Conservation (phyloP, 2,888 invertebrate species). For the Mechanitis messenoides region DNA sequence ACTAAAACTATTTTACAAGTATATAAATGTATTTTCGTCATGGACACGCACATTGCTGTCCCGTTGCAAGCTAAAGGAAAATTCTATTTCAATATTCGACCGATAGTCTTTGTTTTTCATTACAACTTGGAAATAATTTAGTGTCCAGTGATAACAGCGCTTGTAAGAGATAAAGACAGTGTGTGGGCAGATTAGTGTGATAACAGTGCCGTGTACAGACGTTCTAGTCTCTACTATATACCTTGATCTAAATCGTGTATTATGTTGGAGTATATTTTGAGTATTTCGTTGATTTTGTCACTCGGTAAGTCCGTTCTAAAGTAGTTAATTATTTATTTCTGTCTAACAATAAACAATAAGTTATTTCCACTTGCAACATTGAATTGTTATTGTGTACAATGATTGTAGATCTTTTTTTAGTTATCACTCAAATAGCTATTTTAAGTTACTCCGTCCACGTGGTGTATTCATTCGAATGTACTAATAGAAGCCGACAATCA, state of each 20-base stretch:
- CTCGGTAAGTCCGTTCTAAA: slow-evolving; percentile 46
- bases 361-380: neutral
- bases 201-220: slow-evolving; percentile 45
- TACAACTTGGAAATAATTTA: slow-evolving; percentile 58
- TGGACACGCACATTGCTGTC: slow-evolving; percentile 26
- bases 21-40: slow-evolving; percentile 44
- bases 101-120: slow-evolving; percentile 42
- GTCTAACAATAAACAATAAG: neutral
- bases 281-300: slow-evolving; percentile 44
- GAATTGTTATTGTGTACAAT: neutral
- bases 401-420: neutral
- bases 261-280: slow-evolving; percentile 51
- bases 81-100: slow-evolving; percentile 31
- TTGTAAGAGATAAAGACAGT: slow-evolving; percentile 52
- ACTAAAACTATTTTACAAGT: no score
- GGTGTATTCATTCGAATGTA: neutral
- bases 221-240: slow-evolving; percentile 35
- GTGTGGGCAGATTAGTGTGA: slow-evolving; percentile 55
- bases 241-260: slow-evolving; percentile 31
- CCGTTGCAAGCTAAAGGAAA: slow-evolving; percentile 30
- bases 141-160: slow-evolving; percentile 52
- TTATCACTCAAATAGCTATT: neutral
- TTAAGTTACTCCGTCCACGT: neutral
- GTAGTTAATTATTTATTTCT: neutral
- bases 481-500: neutral